phyloP scores from a whole-genome alignment of 1,140 invertebrate species.

The Drosophila oshimai region DNA sequence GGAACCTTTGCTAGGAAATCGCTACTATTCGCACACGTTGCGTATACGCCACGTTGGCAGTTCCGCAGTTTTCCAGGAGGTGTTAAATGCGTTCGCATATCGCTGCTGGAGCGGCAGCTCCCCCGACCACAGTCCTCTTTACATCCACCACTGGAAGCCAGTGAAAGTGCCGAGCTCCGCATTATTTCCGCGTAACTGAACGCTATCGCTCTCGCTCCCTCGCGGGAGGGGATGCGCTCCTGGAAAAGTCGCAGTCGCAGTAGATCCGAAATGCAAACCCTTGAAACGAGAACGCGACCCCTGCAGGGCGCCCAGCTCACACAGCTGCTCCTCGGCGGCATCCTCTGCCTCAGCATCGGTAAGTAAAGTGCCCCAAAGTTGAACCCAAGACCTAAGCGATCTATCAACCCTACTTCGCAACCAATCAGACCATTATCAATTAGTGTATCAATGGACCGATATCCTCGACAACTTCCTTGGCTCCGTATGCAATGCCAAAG shows the following conservation, averaged over 20 bases:
- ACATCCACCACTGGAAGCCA: constrained; percentile 11
- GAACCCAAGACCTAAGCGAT: background rate
- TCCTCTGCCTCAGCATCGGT: constrained; percentile 67
- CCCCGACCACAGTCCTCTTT: background rate
- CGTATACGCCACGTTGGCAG: constrained; percentile 53
- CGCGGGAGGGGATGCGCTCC: constrained; percentile 52
- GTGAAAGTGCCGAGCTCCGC: constrained; percentile 59
- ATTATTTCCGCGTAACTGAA: constrained; percentile 77
- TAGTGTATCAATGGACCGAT: constrained; percentile 25
- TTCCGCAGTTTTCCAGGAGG: constrained; percentile 23
- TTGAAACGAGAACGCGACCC: constrained; percentile 36
- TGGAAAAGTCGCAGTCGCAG: constrained; percentile 53
- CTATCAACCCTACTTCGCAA: background rate
- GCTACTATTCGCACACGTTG: constrained; percentile 20
- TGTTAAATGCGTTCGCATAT: constrained; percentile 69
- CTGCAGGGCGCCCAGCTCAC: constrained; percentile 42
- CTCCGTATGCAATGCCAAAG: constrained; percentile 27
- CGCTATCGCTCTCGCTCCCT: constrained; percentile 35
- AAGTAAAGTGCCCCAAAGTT: constrained; percentile 49
- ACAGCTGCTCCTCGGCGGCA: constrained; percentile 45
- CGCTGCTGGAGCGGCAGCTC: constrained; percentile 42
- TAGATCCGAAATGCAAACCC: constrained; percentile 63
- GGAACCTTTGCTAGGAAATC: background rate
- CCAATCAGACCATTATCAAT: constrained; percentile 28
- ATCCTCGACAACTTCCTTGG: constrained; percentile 31